These are phyloP conservation scores for Hermaeophaga mercurialis DNA, from an alignment of 2,888 invertebrate genomes.

Conservation along the genomic window DNA sequence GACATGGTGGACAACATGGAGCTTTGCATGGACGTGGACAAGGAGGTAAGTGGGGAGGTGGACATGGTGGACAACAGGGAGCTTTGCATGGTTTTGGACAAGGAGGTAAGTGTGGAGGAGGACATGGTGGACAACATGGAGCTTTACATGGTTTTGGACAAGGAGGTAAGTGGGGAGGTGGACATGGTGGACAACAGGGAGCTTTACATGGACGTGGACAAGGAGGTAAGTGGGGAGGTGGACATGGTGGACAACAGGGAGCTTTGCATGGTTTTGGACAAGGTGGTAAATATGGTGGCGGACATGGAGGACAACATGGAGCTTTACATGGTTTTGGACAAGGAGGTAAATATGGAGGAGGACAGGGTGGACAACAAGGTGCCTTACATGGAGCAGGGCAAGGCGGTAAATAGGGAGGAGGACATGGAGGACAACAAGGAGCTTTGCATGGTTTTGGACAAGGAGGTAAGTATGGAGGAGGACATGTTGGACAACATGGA, in stretches of 20 bases:
- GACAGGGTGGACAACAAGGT: background rate
- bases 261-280: constrained; percentile 2
- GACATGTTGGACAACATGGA: constrained; percentile 2
- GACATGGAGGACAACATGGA: constrained; percentile 6
- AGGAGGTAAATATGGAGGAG: background rate
- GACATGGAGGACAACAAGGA: constrained; percentile 8
- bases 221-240: background rate
- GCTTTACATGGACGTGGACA: background rate
- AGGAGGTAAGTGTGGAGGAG: background rate
- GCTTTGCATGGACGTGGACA: background rate
- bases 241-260: background rate
- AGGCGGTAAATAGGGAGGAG: background rate
- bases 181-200: background rate
- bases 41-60: background rate
- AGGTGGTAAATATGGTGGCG: background rate
- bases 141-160: background rate
- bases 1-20: background rate
- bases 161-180: background rate
- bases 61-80: background rate
- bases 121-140: background rate
- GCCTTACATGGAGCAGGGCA: background rate
- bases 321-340: constrained; percentile 1
- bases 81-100: background rate
- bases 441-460: background rate
- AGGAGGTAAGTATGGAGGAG: constrained; percentile 1